phyloP scores from a whole-genome alignment of 2,113 vertebrate genomes.

The Scomber colias region DNA sequence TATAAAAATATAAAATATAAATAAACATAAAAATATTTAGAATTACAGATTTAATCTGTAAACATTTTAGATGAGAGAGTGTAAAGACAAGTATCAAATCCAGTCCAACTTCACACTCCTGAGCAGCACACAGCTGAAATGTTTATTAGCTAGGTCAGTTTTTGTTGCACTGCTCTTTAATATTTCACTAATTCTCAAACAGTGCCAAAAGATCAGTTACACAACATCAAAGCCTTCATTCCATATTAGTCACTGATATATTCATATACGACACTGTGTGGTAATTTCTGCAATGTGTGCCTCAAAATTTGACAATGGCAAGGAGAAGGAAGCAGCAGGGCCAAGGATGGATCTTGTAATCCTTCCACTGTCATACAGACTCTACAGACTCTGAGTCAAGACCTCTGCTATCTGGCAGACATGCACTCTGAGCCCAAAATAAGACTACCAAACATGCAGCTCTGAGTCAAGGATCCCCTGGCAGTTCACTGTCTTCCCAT shows the following conservation, averaged over 20 bases:
- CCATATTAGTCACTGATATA: neutral
- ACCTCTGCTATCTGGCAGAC: slow-evolving; percentile 17
- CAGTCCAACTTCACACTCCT: neutral
- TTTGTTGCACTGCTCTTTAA: neutral
- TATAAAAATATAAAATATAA: too few relatives aligned
- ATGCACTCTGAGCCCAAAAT: slow-evolving; percentile 38
- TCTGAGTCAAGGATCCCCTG: slow-evolving; percentile 56
- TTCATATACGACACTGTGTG: too few relatives aligned
- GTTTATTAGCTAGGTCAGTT: neutral
- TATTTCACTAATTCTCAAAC: neutral
- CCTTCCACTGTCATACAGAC: slow-evolving; percentile 14
- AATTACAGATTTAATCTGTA: too few relatives aligned
- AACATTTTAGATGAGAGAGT: too few relatives aligned
- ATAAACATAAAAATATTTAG: too few relatives aligned
- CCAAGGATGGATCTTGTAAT: slow-evolving; percentile 15
- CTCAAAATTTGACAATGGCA: neutral
- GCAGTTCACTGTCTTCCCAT: slow-evolving; percentile 22
- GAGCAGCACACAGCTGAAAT: neutral
- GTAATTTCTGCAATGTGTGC: neutral
- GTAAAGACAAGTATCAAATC: neutral
- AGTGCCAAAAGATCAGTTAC: too few relatives aligned
- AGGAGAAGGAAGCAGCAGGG: neutral
- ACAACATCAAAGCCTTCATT: neutral
- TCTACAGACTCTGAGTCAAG: slow-evolving; percentile 31
- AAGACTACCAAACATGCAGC: slow-evolving; percentile 44